A percentile compares a stretch with the other conserved stretches of the same genome.
phyloP scores from a whole-genome alignment of 2,888 invertebrate genomes.

The Sipha maydis region DNA sequence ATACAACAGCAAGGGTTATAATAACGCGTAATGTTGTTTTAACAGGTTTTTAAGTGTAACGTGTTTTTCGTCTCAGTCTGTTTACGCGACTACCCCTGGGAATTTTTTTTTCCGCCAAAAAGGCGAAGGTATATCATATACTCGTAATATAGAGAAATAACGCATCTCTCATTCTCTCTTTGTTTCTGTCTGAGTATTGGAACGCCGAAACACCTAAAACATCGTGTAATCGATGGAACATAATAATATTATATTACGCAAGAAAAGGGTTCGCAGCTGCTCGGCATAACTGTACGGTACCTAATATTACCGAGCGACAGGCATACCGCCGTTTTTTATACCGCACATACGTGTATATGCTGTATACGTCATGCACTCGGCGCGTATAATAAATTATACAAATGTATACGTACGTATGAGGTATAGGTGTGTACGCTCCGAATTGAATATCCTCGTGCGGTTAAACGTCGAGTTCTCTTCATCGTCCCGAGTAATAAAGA shows the following conservation, averaged over 20 bases:
- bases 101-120: conserved; percentile 38
- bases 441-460: conserved; percentile 29
- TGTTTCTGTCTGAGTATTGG: not conserved
- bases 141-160: not conserved
- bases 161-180: not conserved
- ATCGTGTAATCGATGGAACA: conserved; percentile 29
- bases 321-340: not conserved
- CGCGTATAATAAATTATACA: not conserved
- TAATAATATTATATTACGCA: not conserved
- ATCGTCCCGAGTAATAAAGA: conserved; percentile 35
- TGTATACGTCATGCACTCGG: not conserved
- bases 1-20: conserved; percentile 39
- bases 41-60: conserved; percentile 62
- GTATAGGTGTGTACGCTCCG: not conserved
- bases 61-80: conserved; percentile 5
- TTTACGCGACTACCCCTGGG: conserved; percentile 40
- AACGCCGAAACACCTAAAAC: conserved; percentile 5
- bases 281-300: not conserved
- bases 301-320: not conserved
- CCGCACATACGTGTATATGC: not conserved
- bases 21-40: conserved; percentile 48
- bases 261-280: conserved; percentile 41
- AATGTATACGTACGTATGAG: not conserved
- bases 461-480: conserved; percentile 20
- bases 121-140: not conserved